Evolutionary conservation across 2,113 vertebrate species (phyloP), one percentile per base, ranked within the genome.

Genomic region (Brachyhypopomus occidentalis): DNA sequence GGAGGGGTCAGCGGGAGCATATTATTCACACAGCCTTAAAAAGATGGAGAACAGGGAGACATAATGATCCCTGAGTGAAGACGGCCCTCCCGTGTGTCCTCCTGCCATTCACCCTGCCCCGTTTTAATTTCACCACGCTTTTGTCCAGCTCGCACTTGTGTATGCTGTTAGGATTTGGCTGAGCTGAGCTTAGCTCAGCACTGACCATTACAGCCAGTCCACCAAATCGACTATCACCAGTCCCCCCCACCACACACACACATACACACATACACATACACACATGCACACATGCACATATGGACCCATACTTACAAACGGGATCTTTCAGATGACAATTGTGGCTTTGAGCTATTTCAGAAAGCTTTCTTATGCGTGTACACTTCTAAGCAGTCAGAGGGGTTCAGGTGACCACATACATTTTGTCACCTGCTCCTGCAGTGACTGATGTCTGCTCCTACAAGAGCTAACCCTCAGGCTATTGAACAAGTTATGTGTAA

Each of bases 141-240:
- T 87, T 84, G 81, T 85, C 74, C 82, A 20, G 67, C 80, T 72
- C 82, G 79, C 75, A 78, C 79, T 76, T 52, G 63, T 79, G 19
- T 89, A 85, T 85, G 82, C 88, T 84, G 84, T 82, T 85, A 84
- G 89, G 89, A 83, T 88, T 89, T 88, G 14, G 72, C 84, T 67
- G 75, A 87, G 86, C 89, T 66, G 84, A 92, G 92, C 93, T 94
- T 92, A 93, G 91, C 9, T 90, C 88, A 90, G 89, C 84, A 14
- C 80, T 84, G 83, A 88, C 86, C 86, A 84, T 72, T 16, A 62
- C 71, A 81, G 76, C 84, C 78, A 75, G 85, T 86, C 80, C 63
- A 75, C 55, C 73, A 75, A 78, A 70, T 80, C 45, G 76, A 71
- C 22, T 45, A 80, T 82, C 56, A 62, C 60, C 14, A 62, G 12